A percentile compares a stretch with the other conserved stretches of the same genome.
phyloP scores from a whole-genome alignment of 2,888 invertebrate species.

The Gymnoscelis rufifasciata region DNA sequence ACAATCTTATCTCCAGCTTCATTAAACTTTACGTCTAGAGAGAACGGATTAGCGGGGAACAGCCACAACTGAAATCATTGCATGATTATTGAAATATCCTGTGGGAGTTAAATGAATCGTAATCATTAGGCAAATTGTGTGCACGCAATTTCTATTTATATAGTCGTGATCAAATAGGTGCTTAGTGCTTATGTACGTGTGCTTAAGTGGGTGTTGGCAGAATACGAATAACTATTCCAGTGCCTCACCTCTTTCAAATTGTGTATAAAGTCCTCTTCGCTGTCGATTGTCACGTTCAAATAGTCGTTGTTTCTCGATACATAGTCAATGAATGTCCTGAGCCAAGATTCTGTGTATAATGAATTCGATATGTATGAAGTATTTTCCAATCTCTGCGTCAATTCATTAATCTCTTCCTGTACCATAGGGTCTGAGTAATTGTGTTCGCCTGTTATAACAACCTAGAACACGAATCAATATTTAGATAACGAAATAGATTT shows the following conservation, averaged over 20 bases:
- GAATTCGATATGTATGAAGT: slow-evolving; percentile 88
- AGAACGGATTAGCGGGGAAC: slow-evolving; percentile 87
- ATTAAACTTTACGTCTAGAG: slow-evolving; percentile 91
- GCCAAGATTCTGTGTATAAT: slow-evolving; percentile 93
- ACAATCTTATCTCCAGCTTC: slow-evolving; percentile 85
- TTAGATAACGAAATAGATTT: no score
- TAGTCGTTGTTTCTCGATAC: slow-evolving; percentile 86
- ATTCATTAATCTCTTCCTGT: slow-evolving; percentile 87
- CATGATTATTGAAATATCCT: slow-evolving; percentile 13
- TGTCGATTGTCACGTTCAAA: slow-evolving; percentile 86
- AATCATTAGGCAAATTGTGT: slow-evolving; percentile 12
- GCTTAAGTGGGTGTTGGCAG: slow-evolving; percentile 8
- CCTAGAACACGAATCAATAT: slow-evolving; percentile 72
- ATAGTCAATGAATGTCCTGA: slow-evolving; percentile 88
- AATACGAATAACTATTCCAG: not conserved
- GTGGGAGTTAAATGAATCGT: slow-evolving; percentile 14
- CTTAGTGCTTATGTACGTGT: not conserved
- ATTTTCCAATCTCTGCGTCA: slow-evolving; percentile 87
- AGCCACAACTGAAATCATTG: slow-evolving; percentile 82
- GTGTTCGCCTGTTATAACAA: slow-evolving; percentile 87
- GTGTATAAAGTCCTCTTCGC: slow-evolving; percentile 85
- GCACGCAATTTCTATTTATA: slow-evolving; percentile 16
- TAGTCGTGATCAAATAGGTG: slow-evolving; percentile 7
- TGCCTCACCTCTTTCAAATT: slow-evolving; percentile 85
- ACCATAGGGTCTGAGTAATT: slow-evolving; percentile 89